A percentile compares a stretch with the other conserved stretches of the same genome.
Conservation (phyloP, 2,888 invertebrate genomes). For the Sepioteuthis lessoniana region DNA sequence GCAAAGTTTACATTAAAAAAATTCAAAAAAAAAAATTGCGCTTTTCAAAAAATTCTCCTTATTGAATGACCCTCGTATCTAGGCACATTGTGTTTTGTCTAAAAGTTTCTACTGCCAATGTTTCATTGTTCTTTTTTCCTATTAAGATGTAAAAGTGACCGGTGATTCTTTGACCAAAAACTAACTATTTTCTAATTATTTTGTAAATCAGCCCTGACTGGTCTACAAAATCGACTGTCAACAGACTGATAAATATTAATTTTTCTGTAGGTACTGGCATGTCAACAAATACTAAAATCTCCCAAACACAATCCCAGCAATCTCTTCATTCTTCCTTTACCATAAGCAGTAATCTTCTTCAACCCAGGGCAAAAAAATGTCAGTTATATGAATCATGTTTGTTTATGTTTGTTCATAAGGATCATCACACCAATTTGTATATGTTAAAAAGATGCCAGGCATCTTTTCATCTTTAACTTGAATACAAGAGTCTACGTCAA, state of each 20-base stretch:
- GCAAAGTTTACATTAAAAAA: too few species aligned
- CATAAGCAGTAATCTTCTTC: too few species aligned
- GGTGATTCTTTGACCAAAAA: too few species aligned
- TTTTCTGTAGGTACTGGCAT: background rate
- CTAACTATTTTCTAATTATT: background rate
- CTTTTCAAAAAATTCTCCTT: too few species aligned
- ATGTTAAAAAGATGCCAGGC: background rate
- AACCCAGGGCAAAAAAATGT: too few species aligned
- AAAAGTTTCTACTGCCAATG: too few species aligned
- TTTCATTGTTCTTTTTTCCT: too few species aligned
- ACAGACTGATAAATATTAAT: background rate
- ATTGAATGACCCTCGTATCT: too few species aligned
- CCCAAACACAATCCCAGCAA: background rate
- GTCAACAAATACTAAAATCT: background rate
- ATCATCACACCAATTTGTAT: constrained; percentile 2
- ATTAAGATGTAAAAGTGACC: too few species aligned
- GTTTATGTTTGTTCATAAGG: background rate
- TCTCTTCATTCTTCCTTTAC: background rate
- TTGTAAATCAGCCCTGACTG: background rate
- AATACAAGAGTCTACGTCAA: background rate
- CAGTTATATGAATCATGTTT: background rate
- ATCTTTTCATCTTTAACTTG: background rate
- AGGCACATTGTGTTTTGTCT: too few species aligned
- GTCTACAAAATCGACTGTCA: background rate
- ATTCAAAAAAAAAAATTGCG: too few species aligned